Percentiles rank a stretch among this genome's conserved stretches.
Evolutionary conservation across 2,113 vertebrate genomes (phyloP).

Genomic region (Lophius piscatorius): DNA sequence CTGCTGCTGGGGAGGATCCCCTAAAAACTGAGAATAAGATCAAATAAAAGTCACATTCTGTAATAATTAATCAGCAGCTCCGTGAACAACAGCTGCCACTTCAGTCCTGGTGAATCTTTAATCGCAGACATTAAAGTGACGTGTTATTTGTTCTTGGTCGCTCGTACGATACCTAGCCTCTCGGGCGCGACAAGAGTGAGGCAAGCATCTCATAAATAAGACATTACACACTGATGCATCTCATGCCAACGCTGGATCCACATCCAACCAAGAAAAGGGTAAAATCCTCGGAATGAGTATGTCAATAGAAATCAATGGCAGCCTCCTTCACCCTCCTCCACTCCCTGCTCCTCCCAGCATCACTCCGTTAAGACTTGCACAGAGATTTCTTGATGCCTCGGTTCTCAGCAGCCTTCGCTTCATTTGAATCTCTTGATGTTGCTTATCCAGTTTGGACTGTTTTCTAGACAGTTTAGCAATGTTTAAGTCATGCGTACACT

Average conservation of each 20-base stretch:
- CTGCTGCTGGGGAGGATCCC: no score
- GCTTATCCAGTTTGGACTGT: no score
- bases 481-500: no score
- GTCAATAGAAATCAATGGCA: conserved; percentile 55
- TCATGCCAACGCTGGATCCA: conserved; percentile 39
- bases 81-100: no score
- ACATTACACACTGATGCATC: conserved; percentile 20
- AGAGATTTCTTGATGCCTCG: not conserved
- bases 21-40: no score
- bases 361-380: conserved; percentile 1
- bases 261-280: conserved; percentile 12
- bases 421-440: no score
- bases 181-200: not conserved
- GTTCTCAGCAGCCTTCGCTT: conserved; percentile 8
- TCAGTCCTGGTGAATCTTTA: conserved; percentile 11
- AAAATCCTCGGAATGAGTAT: conserved; percentile 49
- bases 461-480: no score
- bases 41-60: no score
- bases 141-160: no score
- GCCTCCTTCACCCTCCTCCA: conserved; percentile 10
- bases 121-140: no score
- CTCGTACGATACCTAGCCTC: no score
- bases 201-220: conserved; percentile 40
- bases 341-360: not conserved
- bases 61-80: no score